phyloP scores from a whole-genome alignment of 2,113 vertebrate genomes.

The Calidris pygmaea region DNA sequence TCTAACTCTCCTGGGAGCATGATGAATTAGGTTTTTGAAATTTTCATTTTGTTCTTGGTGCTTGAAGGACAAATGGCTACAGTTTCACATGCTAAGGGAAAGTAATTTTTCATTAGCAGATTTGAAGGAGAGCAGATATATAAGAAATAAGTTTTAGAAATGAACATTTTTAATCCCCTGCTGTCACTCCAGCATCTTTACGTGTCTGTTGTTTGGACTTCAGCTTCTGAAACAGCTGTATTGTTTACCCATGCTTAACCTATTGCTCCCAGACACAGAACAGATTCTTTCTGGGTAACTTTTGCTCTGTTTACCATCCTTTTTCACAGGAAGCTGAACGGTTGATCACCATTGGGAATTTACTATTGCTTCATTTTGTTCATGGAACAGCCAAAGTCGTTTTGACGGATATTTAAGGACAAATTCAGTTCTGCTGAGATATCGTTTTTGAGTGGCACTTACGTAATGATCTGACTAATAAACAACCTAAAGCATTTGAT shows the following conservation, averaged over 20 bases:
- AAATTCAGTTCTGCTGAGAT: conserved; percentile 29
- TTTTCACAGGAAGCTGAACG: background rate
- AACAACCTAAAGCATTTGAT: background rate
- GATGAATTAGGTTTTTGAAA: background rate
- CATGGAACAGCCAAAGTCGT: background rate
- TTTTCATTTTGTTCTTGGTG: background rate
- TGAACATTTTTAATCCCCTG: background rate
- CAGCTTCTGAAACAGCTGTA: background rate
- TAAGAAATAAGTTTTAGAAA: background rate
- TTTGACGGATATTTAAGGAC: background rate
- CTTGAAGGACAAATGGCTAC: background rate
- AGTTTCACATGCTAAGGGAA: background rate
- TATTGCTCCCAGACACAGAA: background rate
- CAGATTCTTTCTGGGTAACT: background rate
- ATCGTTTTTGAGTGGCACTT: background rate
- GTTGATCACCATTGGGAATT: background rate
- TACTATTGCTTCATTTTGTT: background rate
- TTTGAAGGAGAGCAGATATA: background rate
- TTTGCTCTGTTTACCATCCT: background rate
- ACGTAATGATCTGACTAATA: background rate
- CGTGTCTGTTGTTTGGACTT: background rate
- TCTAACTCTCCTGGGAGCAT: background rate
- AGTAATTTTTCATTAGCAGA: background rate
- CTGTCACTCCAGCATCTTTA: background rate
- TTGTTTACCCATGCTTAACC: background rate